These are phyloP conservation scores for Acrocephalus kingi DNA, from an alignment of 2,113 vertebrate genomes.

Conservation along the genomic window DNA sequence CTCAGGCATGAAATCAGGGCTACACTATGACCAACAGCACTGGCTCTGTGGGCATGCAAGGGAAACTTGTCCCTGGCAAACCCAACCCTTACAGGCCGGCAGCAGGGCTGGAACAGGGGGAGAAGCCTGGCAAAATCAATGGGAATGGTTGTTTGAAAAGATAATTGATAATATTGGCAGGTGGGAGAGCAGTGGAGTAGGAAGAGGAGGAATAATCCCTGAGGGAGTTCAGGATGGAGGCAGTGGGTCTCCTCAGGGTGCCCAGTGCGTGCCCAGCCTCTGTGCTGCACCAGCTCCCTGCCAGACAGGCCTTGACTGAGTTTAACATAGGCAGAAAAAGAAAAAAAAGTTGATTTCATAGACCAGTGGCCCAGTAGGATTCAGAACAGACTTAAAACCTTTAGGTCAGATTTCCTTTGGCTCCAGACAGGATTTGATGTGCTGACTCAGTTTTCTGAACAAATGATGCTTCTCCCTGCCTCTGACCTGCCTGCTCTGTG, in stretches of 20 bases:
- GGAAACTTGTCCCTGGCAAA: neutral
- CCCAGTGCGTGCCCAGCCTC: neutral
- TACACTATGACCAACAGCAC: too few species aligned
- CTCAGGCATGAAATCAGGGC: too few species aligned
- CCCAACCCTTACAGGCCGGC: fast-evolving
- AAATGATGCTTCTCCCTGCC: neutral
- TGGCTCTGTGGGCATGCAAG: fast-evolving
- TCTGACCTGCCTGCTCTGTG: neutral
- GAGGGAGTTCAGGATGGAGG: neutral
- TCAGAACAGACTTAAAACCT: neutral
- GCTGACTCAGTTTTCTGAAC: neutral
- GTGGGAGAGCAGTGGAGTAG: neutral
- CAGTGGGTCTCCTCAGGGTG: neutral
- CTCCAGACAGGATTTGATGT: neutral
- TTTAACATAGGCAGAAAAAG: neutral
- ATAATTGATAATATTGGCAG: neutral
- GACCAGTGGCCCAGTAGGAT: neutral
- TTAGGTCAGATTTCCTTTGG: neutral
- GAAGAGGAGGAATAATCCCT: neutral
- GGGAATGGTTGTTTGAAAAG: neutral
- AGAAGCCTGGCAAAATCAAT: neutral
- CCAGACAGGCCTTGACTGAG: neutral
- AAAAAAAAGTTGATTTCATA: neutral
- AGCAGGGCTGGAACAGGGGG: neutral
- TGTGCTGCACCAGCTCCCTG: neutral